These are phyloP conservation scores for Tuberolachnus salignus DNA, from an alignment of 2,888 invertebrate genomes.

Conservation along the genomic window DNA sequence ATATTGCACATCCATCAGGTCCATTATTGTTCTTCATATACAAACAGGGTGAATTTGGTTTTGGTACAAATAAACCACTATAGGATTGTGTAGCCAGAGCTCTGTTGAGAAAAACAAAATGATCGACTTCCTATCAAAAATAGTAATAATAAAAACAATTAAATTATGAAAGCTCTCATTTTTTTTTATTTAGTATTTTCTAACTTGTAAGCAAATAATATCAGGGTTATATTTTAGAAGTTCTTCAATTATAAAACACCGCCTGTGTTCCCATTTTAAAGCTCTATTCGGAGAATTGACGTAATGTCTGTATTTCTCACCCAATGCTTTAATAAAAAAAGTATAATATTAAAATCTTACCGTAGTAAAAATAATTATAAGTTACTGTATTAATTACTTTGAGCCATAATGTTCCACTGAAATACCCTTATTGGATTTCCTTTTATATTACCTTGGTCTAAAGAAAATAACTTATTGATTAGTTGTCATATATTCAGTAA, in stretches of 20 bases:
- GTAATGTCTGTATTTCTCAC: conserved; percentile 74
- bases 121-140: conserved; percentile 73
- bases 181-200: conserved; percentile 59
- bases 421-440: conserved; percentile 66
- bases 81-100: conserved; percentile 71
- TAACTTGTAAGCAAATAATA: conserved; percentile 76
- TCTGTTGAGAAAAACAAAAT: conserved; percentile 72
- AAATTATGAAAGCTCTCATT: background rate
- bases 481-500: too few species aligned
- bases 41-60: conserved; percentile 78
- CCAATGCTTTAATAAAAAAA: conserved; percentile 68
- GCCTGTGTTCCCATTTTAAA: conserved; percentile 72
- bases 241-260: conserved; percentile 74
- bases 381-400: conserved; percentile 66
- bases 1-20: conserved; percentile 80
- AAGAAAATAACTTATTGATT: background rate
- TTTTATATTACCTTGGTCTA: conserved; percentile 27
- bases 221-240: conserved; percentile 73
- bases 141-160: conserved; percentile 6
- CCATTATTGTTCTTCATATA: conserved; percentile 75
- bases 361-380: background rate
- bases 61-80: conserved; percentile 74
- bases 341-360: too few species aligned
- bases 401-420: conserved; percentile 76
- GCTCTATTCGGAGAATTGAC: conserved; percentile 74